Evolutionary conservation across 2,113 vertebrate species (phyloP), one percentile per base, ranked within the genome.

Genomic region (Papio anubis): DNA sequence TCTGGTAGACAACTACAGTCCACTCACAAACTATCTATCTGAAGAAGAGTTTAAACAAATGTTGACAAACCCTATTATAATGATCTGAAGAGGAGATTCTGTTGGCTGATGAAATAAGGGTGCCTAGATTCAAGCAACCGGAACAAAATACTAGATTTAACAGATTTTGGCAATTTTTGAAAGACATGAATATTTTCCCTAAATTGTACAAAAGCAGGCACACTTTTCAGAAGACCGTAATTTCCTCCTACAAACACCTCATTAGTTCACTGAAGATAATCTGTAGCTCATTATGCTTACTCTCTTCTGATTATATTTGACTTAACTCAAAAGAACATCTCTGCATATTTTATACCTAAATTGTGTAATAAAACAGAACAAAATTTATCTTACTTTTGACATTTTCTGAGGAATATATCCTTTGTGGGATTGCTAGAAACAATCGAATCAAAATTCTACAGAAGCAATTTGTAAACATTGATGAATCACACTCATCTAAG

Each of bases 1-100:
- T 89, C 57, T 97, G 84, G 94, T 66, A 90, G 90, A 97, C 32
- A 86, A 94, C 25, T 79, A 8, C 14, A 92, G 30, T 50, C 64
- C 84, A 92, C 32, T 94, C 92, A 87, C 72, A 97, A 97, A 83
- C 20, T 79, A 45, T 72, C 97, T 2, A 1, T 85, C 93, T 96
- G 64, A 97, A 97, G 98, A 97, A 32, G 89, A 97, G 94, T 98
- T 95, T 92, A 87, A 93, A 87, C 79, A 81, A 83, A 90, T 45
- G 18, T 80, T 84, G 9, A 38, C 43, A 85, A 90, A 72, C 8
- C 8, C 9, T 70, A 52, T n/a, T 43, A 40, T 6, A 50, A 82
- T 66, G 96, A 90, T 85, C 70, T 95, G 59, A 96, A 93, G 95
- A 98, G 73, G 96, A 96, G 78, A 96, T 70, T 97, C 92, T 93